Conservation (phyloP, 2,113 vertebrate genomes). For the Sinocyclocheilus anshuiensis region DNA sequence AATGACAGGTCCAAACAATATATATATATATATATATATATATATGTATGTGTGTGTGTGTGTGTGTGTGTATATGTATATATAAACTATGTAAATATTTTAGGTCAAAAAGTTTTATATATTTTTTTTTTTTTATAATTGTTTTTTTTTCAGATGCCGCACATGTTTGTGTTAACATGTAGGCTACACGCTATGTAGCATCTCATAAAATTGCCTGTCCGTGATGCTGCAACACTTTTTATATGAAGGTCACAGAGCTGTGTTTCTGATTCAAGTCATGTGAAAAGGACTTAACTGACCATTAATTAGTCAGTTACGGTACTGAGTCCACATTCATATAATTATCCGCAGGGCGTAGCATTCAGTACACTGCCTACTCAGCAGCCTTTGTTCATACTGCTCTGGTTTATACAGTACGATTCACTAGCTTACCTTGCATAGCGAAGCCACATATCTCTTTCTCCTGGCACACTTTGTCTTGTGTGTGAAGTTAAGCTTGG, state of each 20-base stretch:
- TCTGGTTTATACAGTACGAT: background rate
- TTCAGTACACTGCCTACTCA: background rate
- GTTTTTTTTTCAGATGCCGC: too few species aligned
- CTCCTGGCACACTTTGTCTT: slow-evolving; percentile 12
- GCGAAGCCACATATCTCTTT: slow-evolving; percentile 10
- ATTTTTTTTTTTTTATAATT: too few species aligned
- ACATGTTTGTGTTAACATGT: too few species aligned
- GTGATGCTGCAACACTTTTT: background rate
- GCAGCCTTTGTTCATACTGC: background rate
- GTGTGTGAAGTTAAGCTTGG: slow-evolving; percentile 18
- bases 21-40: too few species aligned
- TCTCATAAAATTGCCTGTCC: too few species aligned
- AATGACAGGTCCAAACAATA: too few species aligned
- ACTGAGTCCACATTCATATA: background rate
- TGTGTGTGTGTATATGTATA: too few species aligned
- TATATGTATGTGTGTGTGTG: too few species aligned
- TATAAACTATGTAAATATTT: too few species aligned
- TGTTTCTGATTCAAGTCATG: background rate
- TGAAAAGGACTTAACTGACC: background rate
- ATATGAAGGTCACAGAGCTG: background rate
- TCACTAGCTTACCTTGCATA: slow-evolving; percentile 16
- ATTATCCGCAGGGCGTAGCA: background rate
- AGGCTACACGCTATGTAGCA: too few species aligned
- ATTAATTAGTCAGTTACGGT: background rate
- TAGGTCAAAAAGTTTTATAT: too few species aligned